A percentile compares a stretch with the other conserved stretches of the same genome.
Evolutionary conservation across 1,140 invertebrate genomes (phyloP).

Genomic region (Pseudachorutes palmiensis): DNA sequence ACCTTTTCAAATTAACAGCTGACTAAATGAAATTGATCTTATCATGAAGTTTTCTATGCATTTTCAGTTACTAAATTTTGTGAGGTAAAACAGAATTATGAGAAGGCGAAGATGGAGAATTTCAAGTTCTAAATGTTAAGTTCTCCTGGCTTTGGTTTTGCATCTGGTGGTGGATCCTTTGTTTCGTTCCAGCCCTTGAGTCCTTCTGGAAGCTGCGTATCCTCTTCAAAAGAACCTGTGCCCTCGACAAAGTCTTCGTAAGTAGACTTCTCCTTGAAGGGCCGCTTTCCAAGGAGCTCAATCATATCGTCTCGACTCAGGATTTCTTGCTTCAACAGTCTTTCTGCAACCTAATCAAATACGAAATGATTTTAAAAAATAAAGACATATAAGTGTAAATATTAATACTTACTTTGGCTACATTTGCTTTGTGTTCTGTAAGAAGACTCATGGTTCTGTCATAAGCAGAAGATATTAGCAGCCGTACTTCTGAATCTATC

Average conservation of each 20-base stretch:
- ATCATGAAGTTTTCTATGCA: no score
- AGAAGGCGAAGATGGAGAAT: neutral
- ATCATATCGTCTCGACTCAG: slow-evolving; percentile 97
- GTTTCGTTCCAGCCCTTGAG: slow-evolving; percentile 89
- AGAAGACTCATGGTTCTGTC: slow-evolving; percentile 70
- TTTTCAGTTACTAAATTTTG: no score
- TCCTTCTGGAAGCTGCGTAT: slow-evolving; percentile 89
- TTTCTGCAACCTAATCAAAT: slow-evolving; percentile 89
- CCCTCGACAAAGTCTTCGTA: slow-evolving; percentile 99
- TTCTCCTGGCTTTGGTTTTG: neutral
- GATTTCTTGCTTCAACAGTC: slow-evolving; percentile 89
- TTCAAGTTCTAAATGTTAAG: neutral
- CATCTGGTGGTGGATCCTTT: slow-evolving; percentile 11
- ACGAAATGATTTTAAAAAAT: no score
- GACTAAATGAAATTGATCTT: neutral
- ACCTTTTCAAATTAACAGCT: neutral
- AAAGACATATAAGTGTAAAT: neutral
- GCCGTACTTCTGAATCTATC: slow-evolving; percentile 88
- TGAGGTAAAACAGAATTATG: no score
- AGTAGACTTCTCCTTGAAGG: slow-evolving; percentile 97
- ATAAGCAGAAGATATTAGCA: slow-evolving; percentile 74
- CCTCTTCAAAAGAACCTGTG: slow-evolving; percentile 95
- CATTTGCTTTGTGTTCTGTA: slow-evolving; percentile 74
- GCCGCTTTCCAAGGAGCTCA: slow-evolving; percentile 83
- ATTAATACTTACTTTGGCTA: slow-evolving; percentile 61